Conservation (phyloP, 2,797 vertebrate genomes). For the Karalla daura region DNA sequence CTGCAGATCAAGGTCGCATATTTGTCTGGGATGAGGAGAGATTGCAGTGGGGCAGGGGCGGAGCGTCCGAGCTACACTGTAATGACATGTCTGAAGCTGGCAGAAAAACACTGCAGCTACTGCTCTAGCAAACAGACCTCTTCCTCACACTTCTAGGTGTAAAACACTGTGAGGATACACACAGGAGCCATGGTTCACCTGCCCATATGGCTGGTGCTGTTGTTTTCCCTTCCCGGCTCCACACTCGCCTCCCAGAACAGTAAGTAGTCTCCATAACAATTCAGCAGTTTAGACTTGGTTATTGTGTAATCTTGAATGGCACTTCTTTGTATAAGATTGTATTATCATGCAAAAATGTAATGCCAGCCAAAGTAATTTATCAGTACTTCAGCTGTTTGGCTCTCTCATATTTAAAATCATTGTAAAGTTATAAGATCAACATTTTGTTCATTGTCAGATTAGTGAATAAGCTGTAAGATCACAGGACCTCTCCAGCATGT, state of each 20-base stretch:
- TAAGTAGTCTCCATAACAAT: conserved; percentile 42
- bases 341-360: neutral
- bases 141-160: neutral
- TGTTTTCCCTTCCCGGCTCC: conserved; percentile 52
- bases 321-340: neutral
- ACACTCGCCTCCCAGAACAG: conserved; percentile 56
- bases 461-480: no score
- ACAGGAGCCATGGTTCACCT: conserved; percentile 49
- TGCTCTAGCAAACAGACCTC: conserved; percentile 11
- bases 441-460: no score
- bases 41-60: conserved; percentile 27
- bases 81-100: conserved; percentile 20
- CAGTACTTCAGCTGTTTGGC: no score
- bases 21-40: conserved; percentile 39
- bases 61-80: conserved; percentile 31
- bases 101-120: conserved; percentile 20
- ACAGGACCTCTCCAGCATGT: neutral
- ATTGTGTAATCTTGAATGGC: neutral
- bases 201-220: conserved; percentile 20
- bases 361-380: no score
- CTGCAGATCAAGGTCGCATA: neutral
- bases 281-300: neutral
- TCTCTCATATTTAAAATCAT: no score
- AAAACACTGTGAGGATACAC: neutral
- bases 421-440: no score